These are phyloP conservation scores for Perizoma flavofasciatum DNA, from an alignment of 2,888 invertebrate species.

Conservation along the genomic window DNA sequence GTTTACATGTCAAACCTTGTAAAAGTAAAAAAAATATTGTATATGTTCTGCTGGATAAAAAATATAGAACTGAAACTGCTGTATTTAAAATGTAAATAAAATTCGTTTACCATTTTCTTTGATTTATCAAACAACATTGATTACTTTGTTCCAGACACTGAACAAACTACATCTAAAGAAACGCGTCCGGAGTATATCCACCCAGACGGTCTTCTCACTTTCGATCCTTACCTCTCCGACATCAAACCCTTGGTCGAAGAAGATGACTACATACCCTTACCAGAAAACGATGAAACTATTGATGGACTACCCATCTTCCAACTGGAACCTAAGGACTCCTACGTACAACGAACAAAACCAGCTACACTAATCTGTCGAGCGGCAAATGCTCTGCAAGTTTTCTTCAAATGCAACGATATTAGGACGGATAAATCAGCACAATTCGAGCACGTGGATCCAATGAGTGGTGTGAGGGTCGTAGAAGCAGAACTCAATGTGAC, in stretches of 20 bases:
- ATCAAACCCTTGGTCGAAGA: constrained; percentile 72
- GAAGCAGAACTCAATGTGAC: constrained; percentile 91
- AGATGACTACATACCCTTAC: constrained; percentile 78
- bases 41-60: no score
- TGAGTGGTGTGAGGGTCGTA: constrained; percentile 90
- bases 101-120: no score
- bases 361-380: constrained; percentile 94
- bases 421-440: constrained; percentile 83
- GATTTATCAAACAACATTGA: no score
- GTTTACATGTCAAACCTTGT: no score
- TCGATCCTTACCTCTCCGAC: constrained; percentile 75
- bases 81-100: no score
- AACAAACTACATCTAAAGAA: constrained; percentile 71
- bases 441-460: constrained; percentile 90
- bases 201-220: constrained; percentile 71
- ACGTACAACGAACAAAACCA: constrained; percentile 94
- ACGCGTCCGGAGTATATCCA: constrained; percentile 76
- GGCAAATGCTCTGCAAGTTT: constrained; percentile 92
- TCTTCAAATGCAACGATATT: constrained; percentile 91
- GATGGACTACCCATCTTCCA: constrained; percentile 93
- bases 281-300: constrained; percentile 85
- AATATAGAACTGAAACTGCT: no score
- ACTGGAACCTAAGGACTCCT: constrained; percentile 93
- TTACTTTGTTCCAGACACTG: constrained; percentile 60
- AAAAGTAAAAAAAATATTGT: no score